These are phyloP conservation scores for Phalacrocorax carbo DNA, from an alignment of 2,113 vertebrate genomes.

Conservation along the genomic window DNA sequence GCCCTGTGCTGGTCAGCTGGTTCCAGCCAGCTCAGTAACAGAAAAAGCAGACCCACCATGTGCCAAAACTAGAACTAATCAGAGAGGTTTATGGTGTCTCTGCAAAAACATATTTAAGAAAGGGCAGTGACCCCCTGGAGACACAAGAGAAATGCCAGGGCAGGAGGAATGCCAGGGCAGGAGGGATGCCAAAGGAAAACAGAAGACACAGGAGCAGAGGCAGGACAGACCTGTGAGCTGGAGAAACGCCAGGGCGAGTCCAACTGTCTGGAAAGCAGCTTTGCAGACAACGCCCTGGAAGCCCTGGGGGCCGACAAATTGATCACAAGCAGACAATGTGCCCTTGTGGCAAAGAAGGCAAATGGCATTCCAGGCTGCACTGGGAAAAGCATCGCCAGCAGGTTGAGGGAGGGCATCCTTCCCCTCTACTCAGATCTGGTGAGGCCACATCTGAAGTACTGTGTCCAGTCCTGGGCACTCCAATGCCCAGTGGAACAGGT, in stretches of 20 bases:
- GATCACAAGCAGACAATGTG: background rate
- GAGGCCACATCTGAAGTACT: background rate
- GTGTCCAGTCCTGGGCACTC: too few species aligned
- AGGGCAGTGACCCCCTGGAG: background rate
- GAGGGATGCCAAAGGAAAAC: background rate
- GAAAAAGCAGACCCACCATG: background rate
- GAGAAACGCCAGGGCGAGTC: background rate
- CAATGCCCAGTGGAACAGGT: background rate
- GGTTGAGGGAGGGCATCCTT: background rate
- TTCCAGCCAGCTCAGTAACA: background rate
- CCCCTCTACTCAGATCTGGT: background rate
- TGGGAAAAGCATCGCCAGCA: background rate
- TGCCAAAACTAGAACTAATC: background rate
- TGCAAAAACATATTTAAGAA: background rate
- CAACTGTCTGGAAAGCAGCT: background rate
- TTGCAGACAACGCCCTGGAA: background rate
- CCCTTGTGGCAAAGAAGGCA: background rate
- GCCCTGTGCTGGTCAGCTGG: background rate
- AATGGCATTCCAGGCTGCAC: background rate
- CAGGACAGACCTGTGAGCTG: background rate
- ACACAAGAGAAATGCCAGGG: background rate
- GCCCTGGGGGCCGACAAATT: background rate
- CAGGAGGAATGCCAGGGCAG: background rate
- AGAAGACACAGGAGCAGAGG: background rate
- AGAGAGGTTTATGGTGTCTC: background rate